Evolutionary conservation across 2,113 vertebrate genomes (phyloP), one percentile per base, ranked within the genome.

Genomic region (Tachysurus fulvidraco): DNA sequence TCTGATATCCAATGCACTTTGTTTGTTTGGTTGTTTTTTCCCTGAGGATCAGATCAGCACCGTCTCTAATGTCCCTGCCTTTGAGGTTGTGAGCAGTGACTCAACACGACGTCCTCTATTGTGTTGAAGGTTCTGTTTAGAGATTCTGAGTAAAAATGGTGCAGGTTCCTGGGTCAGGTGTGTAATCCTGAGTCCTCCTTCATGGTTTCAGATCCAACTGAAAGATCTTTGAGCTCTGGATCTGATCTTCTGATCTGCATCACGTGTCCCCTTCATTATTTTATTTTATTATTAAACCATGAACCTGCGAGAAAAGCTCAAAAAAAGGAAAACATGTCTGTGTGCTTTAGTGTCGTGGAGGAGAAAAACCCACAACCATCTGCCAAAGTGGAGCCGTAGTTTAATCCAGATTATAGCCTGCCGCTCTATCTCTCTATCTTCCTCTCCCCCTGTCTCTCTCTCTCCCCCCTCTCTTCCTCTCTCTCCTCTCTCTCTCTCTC

Each of bases 401-500:
- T 95, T 97, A 99, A 98, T 98, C 97, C 98, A 97, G 98, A 97
- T 98, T 98, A 98, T 92, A 90, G 93, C 92, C 87, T 95, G 94
- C 88, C 85, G 28, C 62, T 92, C 90, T 92, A 93, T 90, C 87
- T 89, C 41, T 65, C n/a, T 67, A 13, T 78, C 50, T 86, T 52
- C 84, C 85, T 86, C 81, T 92, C 86, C 90, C 82, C 88, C 87
- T 83, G 85, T 89, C 84, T 90, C 79, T 88, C 87, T 87, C 85
- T 87, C 77, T 82, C n/a, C n/a, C n/a, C n/a, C 65, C n/a, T 67
- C 21, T 78, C 50, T 86, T 52, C 84, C 85, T 86, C 81, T 92
- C 86, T 91, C 82, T 88, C n/a, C 87, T 83, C 86, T 89, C 84
- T 90, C 79, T 88, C 87, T 87, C 85, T 87, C 77, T 82, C 89